phyloP scores from a whole-genome alignment of 2,113 vertebrate species.

The Sceloporus tristichus region DNA sequence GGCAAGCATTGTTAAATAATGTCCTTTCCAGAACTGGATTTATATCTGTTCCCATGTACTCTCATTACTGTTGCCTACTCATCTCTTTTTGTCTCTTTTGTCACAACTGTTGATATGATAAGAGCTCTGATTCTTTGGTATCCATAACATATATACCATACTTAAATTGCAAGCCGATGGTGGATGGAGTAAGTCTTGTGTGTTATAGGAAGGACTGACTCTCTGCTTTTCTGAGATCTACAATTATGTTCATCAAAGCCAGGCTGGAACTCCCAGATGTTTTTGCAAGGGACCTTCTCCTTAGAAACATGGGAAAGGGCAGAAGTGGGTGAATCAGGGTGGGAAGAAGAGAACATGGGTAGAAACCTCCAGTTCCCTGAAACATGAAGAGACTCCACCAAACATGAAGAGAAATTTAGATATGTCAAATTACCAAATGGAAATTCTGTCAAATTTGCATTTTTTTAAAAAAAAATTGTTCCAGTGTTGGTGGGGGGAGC shows the following conservation, averaged over 20 bases:
- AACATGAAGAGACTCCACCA: too few relatives aligned
- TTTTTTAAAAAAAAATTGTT: background rate
- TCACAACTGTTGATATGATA: conserved; percentile 36
- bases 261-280: background rate
- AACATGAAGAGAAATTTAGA: too few relatives aligned
- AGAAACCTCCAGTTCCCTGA: too few relatives aligned
- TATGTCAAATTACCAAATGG: background rate
- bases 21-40: background rate
- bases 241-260: background rate
- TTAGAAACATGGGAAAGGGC: too few relatives aligned
- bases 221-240: background rate
- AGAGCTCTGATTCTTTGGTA: conserved; percentile 16
- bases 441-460: background rate
- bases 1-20: background rate
- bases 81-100: conserved; percentile 31
- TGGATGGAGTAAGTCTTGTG: background rate
- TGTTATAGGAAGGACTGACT: background rate
- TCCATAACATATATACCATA: background rate
- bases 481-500: too few relatives aligned
- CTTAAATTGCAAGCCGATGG: background rate
- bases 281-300: background rate
- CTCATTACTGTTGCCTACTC: background rate
- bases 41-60: background rate
- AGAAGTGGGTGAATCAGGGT: too few relatives aligned
- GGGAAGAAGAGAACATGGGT: too few relatives aligned